These are phyloP conservation scores for Acronicta aceris DNA, from an alignment of 2,888 invertebrate genomes.

Conservation along the genomic window DNA sequence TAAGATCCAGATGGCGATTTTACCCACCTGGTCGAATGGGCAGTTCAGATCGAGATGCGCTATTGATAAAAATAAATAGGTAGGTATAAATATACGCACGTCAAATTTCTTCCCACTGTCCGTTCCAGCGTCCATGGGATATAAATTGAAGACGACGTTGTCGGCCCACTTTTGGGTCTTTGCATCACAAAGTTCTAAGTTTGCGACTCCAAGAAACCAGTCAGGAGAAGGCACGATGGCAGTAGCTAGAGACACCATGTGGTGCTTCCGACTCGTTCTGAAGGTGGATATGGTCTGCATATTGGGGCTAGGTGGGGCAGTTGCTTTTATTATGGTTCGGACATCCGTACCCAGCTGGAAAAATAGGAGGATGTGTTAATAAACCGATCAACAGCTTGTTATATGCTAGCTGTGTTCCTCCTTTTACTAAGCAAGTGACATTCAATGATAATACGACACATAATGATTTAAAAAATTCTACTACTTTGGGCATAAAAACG, in stretches of 20 bases:
- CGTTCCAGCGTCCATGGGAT: constrained; percentile 98
- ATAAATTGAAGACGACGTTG: constrained; percentile 94
- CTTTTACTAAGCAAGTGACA: too few relatives aligned
- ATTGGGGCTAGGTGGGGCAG: constrained; percentile 71
- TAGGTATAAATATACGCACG: constrained; percentile 78
- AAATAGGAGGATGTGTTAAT: neutral
- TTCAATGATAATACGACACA: too few relatives aligned
- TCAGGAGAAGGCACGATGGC: constrained; percentile 93
- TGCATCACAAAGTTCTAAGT: constrained; percentile 95
- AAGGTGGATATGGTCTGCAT: constrained; percentile 75
- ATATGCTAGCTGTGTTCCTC: too few relatives aligned
- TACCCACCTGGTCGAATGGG: too few relatives aligned
- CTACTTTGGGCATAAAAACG: too few relatives aligned
- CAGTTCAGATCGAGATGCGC: neutral
- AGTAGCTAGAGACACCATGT: constrained; percentile 78
- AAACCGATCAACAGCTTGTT: too few relatives aligned
- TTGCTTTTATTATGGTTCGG: constrained; percentile 81
- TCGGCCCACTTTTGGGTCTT: constrained; percentile 94
- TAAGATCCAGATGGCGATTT: too few relatives aligned
- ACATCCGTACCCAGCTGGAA: constrained; percentile 72
- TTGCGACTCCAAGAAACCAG: constrained; percentile 98
- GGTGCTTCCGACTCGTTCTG: constrained; percentile 74
- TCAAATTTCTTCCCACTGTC: constrained; percentile 97
- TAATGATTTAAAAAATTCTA: too few relatives aligned
- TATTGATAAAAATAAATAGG: neutral